A percentile compares a stretch with the other conserved stretches of the same genome.
Conservation (phyloP, 2,888 invertebrate species). For the Clistopyga incitator region DNA sequence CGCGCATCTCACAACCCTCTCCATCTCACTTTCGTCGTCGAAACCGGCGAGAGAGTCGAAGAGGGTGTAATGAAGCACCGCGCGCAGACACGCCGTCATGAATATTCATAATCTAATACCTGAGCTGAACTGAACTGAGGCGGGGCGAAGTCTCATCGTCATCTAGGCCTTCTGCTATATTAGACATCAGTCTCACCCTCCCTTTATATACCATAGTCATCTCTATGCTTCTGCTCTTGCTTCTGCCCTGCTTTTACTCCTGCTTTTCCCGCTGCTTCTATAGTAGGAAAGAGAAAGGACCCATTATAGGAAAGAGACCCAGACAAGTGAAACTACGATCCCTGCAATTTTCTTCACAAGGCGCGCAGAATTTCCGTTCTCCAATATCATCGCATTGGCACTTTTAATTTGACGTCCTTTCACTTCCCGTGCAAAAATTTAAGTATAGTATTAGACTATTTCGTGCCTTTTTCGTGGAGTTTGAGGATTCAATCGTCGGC, state of each 20-base stretch:
- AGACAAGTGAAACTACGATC: constrained; percentile 29
- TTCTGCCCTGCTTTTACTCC: not conserved
- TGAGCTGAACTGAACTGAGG: constrained; percentile 82
- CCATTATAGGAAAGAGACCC: constrained; percentile 36
- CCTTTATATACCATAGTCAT: constrained; percentile 61
- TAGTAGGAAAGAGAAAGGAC: no score
- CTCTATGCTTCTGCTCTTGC: constrained; percentile 32
- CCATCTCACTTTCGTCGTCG: constrained; percentile 54
- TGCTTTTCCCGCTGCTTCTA: no score
- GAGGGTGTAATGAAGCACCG: constrained; percentile 84
- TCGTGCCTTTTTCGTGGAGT: not conserved
- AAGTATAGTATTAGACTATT: not conserved
- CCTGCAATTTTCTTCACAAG: constrained; percentile 26
- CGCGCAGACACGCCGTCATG: constrained; percentile 84
- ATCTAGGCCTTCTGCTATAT: constrained; percentile 82
- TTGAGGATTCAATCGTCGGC: not conserved
- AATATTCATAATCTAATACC: constrained; percentile 85
- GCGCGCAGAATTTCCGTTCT: constrained; percentile 33
- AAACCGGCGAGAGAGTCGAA: constrained; percentile 66
- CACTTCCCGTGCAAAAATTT: not conserved
- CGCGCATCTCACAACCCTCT: constrained; percentile 52
- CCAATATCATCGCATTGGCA: constrained; percentile 35
- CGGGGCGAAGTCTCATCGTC: constrained; percentile 80
- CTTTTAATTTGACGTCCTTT: constrained; percentile 2
- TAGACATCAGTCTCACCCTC: constrained; percentile 77